These are phyloP conservation scores for Pogonophryne albipinna DNA, from an alignment of 2,797 vertebrate genomes.

Conservation along the genomic window DNA sequence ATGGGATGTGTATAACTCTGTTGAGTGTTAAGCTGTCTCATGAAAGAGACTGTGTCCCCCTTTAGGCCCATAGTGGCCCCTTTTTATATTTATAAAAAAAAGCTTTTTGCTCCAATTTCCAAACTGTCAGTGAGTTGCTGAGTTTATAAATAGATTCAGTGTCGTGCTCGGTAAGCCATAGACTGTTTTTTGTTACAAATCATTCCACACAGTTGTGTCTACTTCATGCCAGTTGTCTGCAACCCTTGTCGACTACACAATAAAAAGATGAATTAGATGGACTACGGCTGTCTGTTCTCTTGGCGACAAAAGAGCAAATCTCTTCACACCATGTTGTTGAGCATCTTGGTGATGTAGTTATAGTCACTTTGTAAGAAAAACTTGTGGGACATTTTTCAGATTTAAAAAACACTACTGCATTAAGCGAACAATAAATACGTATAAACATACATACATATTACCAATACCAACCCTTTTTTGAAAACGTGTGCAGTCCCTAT, in stretches of 20 bases:
- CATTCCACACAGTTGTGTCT: conserved; percentile 80
- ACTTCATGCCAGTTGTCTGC: conserved; percentile 69
- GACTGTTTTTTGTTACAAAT: conserved; percentile 78
- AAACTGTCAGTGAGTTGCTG: conserved; percentile 75
- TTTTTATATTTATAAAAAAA: conserved; percentile 85
- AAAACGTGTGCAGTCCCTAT: too few species aligned
- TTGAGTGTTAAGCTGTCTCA: conserved; percentile 87
- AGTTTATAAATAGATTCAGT: conserved; percentile 80
- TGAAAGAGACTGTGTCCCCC: conserved; percentile 85
- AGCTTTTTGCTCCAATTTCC: conserved; percentile 78
- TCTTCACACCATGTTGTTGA: background rate
- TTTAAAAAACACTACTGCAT: too few species aligned
- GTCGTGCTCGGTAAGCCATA: conserved; percentile 86
- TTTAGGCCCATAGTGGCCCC: conserved; percentile 73
- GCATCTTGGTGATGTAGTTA: background rate
- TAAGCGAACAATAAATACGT: too few species aligned
- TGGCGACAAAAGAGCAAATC: conserved; percentile 6
- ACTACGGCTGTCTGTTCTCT: conserved; percentile 26
- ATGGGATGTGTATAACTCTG: conserved; percentile 83
- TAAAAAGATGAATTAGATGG: conserved; percentile 82
- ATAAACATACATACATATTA: too few species aligned
- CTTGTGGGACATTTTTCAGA: too few species aligned
- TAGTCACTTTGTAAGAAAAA: too few species aligned
- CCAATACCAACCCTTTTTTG: too few species aligned
- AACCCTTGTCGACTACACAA: conserved; percentile 82